Percentiles rank a stretch among this genome's conserved stretches.
Conservation (phyloP, 1,140 invertebrate genomes). For the Berghia stephanieae region DNA sequence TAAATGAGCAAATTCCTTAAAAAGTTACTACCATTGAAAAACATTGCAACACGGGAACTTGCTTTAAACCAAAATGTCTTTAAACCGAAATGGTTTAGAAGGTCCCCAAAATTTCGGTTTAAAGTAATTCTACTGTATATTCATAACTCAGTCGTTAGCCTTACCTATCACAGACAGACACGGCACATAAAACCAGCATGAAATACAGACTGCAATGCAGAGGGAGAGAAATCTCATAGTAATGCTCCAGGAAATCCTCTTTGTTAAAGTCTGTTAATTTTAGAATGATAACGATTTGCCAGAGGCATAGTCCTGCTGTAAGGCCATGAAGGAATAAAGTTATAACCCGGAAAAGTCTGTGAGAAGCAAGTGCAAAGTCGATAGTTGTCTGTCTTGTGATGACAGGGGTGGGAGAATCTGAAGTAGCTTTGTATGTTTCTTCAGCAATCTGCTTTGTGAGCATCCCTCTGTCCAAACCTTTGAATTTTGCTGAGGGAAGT, state of each 20-base stretch:
- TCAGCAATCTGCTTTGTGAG: slow-evolving; percentile 46
- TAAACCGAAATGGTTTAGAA: too few species aligned
- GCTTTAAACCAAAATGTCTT: too few species aligned
- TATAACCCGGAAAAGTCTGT: slow-evolving; percentile 50
- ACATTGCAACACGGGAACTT: too few species aligned
- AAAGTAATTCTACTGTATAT: too few species aligned
- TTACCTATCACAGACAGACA: slow-evolving; percentile 61
- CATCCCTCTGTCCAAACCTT: slow-evolving; percentile 51
- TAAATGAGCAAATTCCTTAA: too few species aligned
- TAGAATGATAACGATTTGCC: slow-evolving; percentile 56
- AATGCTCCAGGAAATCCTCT: slow-evolving; percentile 54
- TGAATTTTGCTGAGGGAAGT: slow-evolving; percentile 54
- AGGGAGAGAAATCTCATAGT: slow-evolving; percentile 52
- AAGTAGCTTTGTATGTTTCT: slow-evolving; percentile 41
- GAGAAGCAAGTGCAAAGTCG: slow-evolving; percentile 53
- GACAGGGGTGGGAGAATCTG: too few species aligned
- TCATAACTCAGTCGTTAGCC: too few species aligned
- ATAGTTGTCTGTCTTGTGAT: slow-evolving; percentile 49
- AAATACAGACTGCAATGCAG: slow-evolving; percentile 58
- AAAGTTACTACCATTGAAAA: too few species aligned
- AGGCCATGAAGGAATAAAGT: slow-evolving; percentile 60
- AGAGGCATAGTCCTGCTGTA: slow-evolving; percentile 55
- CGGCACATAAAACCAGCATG: slow-evolving; percentile 52
- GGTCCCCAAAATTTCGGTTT: too few species aligned
- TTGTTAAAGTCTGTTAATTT: slow-evolving; percentile 40